A percentile compares a stretch with the other conserved stretches of the same genome.
phyloP scores from a whole-genome alignment of 1,140 invertebrate genomes.

The Mya arenaria region DNA sequence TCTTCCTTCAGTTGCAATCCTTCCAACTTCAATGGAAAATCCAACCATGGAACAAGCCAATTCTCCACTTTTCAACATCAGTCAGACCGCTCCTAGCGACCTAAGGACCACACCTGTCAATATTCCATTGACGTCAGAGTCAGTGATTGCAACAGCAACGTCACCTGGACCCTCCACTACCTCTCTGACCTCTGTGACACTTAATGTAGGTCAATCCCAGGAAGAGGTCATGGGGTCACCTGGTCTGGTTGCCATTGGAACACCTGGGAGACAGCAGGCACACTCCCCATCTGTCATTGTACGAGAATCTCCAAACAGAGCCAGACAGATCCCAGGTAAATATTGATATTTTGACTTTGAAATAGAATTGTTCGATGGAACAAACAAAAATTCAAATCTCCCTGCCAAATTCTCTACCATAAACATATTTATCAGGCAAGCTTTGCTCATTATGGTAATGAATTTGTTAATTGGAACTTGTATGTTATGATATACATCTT shows the following conservation, averaged over 20 bases:
- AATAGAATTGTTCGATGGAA: no score
- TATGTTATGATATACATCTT: no score
- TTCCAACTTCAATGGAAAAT: background rate
- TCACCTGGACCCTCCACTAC: background rate
- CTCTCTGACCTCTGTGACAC: no score
- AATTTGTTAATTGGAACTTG: no score
- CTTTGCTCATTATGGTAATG: no score
- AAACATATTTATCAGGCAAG: no score
- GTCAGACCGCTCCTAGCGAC: slow-evolving; percentile 34
- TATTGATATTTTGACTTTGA: background rate
- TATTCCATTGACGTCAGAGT: slow-evolving; percentile 35
- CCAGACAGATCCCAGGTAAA: slow-evolving; percentile 14
- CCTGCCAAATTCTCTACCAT: no score
- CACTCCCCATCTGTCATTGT: background rate
- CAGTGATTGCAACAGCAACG: slow-evolving; percentile 4
- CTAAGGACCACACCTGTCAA: slow-evolving; percentile 31
- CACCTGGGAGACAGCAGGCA: background rate
- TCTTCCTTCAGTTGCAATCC: slow-evolving; percentile 23
- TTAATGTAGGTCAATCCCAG: background rate
- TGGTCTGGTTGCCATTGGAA: background rate
- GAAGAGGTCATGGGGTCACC: background rate
- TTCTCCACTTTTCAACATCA: slow-evolving; percentile 26
- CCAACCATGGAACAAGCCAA: background rate
- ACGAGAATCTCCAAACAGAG: background rate
- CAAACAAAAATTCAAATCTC: no score